Evolutionary conservation across 2,888 invertebrate species (phyloP), one percentile per base, ranked within the genome.

Genomic region (Allolobophora icterica): DNA sequence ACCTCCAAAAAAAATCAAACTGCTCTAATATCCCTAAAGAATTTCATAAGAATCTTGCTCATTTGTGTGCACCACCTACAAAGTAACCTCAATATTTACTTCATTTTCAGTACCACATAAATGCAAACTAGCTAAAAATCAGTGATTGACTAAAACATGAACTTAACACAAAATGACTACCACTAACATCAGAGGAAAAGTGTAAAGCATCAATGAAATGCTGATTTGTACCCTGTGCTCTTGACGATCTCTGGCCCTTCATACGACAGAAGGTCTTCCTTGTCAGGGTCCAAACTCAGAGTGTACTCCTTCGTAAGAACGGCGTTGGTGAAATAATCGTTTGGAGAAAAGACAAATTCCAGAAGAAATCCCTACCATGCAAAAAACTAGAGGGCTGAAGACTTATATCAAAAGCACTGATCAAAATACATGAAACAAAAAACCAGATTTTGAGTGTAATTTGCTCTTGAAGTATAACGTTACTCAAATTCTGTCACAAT

Each of bases 241-340:
- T 97, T 98, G 95, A 97, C 97, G 94, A 99, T 98, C 96, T 98
- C 98, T 11, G 98, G 99, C 92, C 98, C 99, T 96, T 97, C 99
- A 96, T 97, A 99, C 94, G 97, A 97, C 95, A 98, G 97, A 34
- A 97, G 98, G 96, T 97, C 98, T 93, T 84, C 84, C n/a, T 97
- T 97, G 95, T 97, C 98, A 90, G 97, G 98, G 94, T 96, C 97
- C 95, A 98, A 98, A 96, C 97, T 98, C 98, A 98, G 97, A 93
- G 97, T 97, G 96, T 97, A 99, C 95, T 97, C 97, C 96, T 99
- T 99, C 71, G 98, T 98, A 93, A 99, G 96, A 96, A 97, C 94
- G 95, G 96, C 96, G 97, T 98, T 96, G 96, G 97, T 96, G 97
- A 97, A 99, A 96, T 97, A 99, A 94, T 98, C 98, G 95, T 99